A percentile compares a stretch with the other conserved stretches of the same genome.
These are phyloP conservation scores for Ctenomys sociabilis DNA, from an alignment of 2,113 vertebrate species.

Conservation along the genomic window DNA sequence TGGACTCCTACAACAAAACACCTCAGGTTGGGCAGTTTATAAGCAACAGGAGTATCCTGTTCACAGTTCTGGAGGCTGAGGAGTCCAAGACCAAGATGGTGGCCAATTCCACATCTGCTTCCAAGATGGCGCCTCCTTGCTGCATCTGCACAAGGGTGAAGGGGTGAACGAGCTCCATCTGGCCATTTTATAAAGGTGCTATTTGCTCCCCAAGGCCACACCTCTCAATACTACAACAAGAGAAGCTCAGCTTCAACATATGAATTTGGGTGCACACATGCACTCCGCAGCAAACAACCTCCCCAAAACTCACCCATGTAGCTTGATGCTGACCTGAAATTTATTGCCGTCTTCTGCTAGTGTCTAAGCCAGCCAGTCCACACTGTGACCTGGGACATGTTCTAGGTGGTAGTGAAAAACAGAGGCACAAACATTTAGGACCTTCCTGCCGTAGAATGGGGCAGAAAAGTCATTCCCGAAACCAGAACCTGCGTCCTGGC, in stretches of 20 bases:
- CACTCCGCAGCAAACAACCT: neutral
- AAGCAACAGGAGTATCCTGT: too few species aligned
- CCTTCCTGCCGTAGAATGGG: neutral
- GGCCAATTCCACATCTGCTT: too few species aligned
- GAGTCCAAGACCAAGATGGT: neutral
- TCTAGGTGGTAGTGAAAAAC: neutral
- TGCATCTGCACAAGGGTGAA: neutral
- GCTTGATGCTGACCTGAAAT: neutral
- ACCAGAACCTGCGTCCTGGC: too few species aligned
- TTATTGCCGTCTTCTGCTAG: neutral
- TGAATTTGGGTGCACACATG: too few species aligned
- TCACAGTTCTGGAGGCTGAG: neutral
- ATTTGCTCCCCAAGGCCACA: neutral
- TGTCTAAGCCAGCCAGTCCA: neutral
- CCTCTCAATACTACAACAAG: neutral
- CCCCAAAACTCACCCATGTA: neutral
- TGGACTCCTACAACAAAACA: too few species aligned
- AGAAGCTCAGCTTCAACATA: neutral
- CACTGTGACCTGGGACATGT: accelerated
- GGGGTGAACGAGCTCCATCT: neutral
- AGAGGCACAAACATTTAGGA: neutral
- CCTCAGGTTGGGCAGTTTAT: neutral
- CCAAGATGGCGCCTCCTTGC: neutral
- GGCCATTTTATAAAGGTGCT: neutral
- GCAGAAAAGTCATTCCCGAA: neutral